These are phyloP conservation scores for Antheraea pernyi DNA, from an alignment of 1,140 invertebrate genomes.

Conservation along the genomic window DNA sequence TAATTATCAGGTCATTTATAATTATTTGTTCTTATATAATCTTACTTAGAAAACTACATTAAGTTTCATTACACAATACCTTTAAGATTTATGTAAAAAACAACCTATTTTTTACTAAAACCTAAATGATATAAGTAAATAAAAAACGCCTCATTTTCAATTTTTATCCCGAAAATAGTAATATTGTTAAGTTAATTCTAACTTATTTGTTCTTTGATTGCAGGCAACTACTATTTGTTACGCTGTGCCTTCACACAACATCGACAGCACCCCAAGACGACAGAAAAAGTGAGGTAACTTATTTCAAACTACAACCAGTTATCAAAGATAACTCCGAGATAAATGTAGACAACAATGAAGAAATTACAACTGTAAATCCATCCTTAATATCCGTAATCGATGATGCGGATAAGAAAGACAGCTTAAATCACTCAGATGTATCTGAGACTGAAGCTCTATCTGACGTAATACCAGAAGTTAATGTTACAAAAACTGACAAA, in stretches of 20 bases:
- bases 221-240: slow-evolving; percentile 11
- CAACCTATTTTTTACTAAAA: no score
- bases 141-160: no score
- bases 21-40: no score
- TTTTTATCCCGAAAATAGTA: no score
- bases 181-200: neutral
- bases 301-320: slow-evolving; percentile 45
- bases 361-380: neutral
- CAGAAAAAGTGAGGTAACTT: slow-evolving; percentile 49
- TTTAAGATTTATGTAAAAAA: no score
- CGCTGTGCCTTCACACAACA: slow-evolving; percentile 27
- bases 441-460: neutral
- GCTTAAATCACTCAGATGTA: neutral
- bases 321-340: neutral
- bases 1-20: no score
- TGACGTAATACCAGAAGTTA: neutral
- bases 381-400: neutral
- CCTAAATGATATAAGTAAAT: no score
- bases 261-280: slow-evolving; percentile 41
- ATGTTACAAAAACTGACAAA: neutral
- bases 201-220: neutral
- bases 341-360: neutral
- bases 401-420: neutral
- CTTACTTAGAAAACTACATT: no score
- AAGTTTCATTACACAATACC: no score